Conservation (phyloP, 92 coral and sea anemone genomes). For the Heliopora coerulea region DNA sequence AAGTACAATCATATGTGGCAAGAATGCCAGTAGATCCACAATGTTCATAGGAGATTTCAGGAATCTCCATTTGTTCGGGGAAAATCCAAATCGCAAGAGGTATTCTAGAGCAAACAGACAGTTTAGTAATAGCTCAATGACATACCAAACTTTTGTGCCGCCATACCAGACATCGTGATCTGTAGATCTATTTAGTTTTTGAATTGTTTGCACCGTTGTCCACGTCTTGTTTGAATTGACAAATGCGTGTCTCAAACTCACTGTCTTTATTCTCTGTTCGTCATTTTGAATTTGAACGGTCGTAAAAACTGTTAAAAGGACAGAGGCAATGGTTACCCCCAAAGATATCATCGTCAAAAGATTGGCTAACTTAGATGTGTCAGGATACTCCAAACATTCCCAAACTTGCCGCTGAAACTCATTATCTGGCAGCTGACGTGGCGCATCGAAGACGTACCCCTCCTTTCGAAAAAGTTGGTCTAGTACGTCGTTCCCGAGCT, state of each 20-base stretch:
- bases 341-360: conserved; percentile 73
- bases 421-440: conserved; percentile 59
- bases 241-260: conserved; percentile 16
- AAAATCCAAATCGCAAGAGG: conserved; percentile 68
- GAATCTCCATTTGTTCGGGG: conserved; percentile 78
- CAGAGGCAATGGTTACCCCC: conserved; percentile 70
- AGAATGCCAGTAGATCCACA: conserved; percentile 84
- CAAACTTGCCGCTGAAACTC: conserved; percentile 70
- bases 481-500: conserved; percentile 83
- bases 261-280: conserved; percentile 9
- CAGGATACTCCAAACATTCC: conserved; percentile 95
- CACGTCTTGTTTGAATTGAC: background rate
- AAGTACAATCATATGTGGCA: conserved; percentile 74
- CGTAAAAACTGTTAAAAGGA: conserved; percentile 61
- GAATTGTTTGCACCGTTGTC: too few relatives aligned
- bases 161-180: conserved; percentile 59
- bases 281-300: conserved; percentile 54
- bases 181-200: conserved; percentile 31
- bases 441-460: conserved; percentile 71
- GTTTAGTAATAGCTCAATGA: conserved; percentile 18
- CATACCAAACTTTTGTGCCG: conserved; percentile 68
- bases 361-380: conserved; percentile 73
- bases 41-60: conserved; percentile 74
- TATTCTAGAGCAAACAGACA: conserved; percentile 85
- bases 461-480: conserved; percentile 72